phyloP scores from a whole-genome alignment of 2,888 invertebrate species.

The Meiosimyza decipiens region DNA sequence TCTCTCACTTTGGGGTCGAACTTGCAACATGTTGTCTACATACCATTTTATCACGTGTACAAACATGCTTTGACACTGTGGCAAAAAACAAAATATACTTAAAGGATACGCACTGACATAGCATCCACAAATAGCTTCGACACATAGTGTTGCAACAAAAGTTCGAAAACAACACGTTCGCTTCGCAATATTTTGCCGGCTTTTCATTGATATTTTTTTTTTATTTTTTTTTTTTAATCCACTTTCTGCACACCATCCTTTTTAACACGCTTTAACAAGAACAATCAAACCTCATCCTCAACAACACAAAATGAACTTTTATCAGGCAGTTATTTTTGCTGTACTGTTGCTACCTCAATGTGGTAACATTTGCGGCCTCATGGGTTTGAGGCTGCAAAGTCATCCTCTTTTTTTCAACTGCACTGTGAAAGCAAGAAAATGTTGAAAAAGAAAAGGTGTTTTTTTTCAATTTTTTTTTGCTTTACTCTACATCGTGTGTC shows the following conservation, averaged over 20 bases:
- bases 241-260: too few species aligned
- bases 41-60: conserved; percentile 14
- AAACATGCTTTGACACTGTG: neutral
- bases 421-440: too few species aligned
- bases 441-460: too few species aligned
- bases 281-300: neutral
- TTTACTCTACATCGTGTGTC: too few species aligned
- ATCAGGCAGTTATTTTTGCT: neutral
- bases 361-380: conserved; percentile 18
- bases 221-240: neutral
- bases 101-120: neutral
- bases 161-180: neutral
- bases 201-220: neutral
- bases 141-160: neutral
- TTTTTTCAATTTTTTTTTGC: too few species aligned
- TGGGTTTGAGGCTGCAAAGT: neutral
- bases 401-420: neutral
- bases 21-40: conserved; percentile 1
- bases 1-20: neutral
- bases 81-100: neutral
- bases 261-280: too few species aligned
- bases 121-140: neutral
- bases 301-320: neutral
- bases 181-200: conserved; percentile 12
- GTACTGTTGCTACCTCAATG: neutral